A percentile compares a stretch with the other conserved stretches of the same genome.
Evolutionary conservation across 2,113 vertebrate species (phyloP).

Genomic region (Mungos mungo): DNA sequence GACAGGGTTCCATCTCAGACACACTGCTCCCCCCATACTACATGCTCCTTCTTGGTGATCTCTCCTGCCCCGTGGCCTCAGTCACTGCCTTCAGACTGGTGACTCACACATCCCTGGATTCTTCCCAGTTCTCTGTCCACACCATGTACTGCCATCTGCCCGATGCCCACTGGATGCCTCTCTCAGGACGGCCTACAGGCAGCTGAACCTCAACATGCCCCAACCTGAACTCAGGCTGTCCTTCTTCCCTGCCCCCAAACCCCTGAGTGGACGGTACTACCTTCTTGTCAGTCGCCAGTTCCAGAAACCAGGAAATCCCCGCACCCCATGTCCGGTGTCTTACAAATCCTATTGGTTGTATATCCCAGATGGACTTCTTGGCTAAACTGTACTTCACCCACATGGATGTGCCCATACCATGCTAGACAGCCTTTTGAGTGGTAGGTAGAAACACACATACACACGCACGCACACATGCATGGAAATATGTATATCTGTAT

Average conservation of each 20-base stretch:
- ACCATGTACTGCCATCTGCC: neutral
- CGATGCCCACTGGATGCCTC: neutral
- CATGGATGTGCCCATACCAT: neutral
- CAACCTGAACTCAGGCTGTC: neutral
- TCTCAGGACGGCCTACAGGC: neutral
- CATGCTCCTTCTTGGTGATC: fast-evolving
- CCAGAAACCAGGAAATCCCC: neutral
- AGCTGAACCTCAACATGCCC: neutral
- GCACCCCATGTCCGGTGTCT: neutral
- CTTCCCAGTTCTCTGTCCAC: neutral
- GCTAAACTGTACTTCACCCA: neutral
- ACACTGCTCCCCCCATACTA: neutral
- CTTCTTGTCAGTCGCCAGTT: neutral
- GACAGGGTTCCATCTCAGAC: neutral
- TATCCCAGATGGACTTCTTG: neutral
- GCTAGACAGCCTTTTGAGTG: neutral
- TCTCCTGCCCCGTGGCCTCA: neutral
- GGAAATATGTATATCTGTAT: neutral
- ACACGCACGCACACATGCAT: too few relatives aligned
- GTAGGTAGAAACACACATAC: neutral
- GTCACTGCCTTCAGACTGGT: neutral
- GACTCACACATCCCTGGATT: neutral
- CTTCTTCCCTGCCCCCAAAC: neutral
- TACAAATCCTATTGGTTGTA: neutral
- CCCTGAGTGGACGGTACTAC: neutral